phyloP scores from a whole-genome alignment of 37 sponge, comb jelly and placozoan species.

The Hexactinellida sp. region DNA sequence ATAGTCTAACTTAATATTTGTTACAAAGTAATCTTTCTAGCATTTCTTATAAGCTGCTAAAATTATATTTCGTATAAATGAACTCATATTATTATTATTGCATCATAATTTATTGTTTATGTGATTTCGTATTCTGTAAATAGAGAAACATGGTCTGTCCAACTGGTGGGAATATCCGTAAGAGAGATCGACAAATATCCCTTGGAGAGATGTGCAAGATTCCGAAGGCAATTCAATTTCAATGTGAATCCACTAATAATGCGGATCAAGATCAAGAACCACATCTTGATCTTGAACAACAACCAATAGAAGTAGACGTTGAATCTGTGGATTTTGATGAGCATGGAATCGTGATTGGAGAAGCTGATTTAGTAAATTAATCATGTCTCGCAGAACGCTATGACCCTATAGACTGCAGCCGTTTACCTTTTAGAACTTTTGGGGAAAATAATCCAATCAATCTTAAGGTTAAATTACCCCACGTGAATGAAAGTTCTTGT shows the following conservation, averaged over 20 bases:
- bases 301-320: background rate
- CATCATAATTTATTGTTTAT: too few relatives aligned
- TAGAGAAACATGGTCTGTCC: background rate
- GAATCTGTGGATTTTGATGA: background rate
- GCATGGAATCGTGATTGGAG: background rate
- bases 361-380: background rate
- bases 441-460: background rate
- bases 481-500: too few relatives aligned
- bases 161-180: background rate
- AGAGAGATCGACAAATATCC: background rate
- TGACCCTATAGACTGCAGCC: background rate
- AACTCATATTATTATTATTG: too few relatives aligned
- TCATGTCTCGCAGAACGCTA: background rate
- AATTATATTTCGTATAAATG: too few relatives aligned
- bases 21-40: too few relatives aligned
- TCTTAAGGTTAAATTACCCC: background rate
- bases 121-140: too few relatives aligned
- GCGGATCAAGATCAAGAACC: background rate
- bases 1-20: too few relatives aligned
- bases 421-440: background rate
- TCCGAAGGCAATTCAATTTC: background rate
- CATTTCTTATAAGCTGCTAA: too few relatives aligned
- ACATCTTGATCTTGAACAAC: background rate
- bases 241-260: background rate
- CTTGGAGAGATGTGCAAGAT: background rate